Base-by-base conservation (phyloP, 2,797 vertebrate genomes). In the Micrastur ruficollis region DNA sequence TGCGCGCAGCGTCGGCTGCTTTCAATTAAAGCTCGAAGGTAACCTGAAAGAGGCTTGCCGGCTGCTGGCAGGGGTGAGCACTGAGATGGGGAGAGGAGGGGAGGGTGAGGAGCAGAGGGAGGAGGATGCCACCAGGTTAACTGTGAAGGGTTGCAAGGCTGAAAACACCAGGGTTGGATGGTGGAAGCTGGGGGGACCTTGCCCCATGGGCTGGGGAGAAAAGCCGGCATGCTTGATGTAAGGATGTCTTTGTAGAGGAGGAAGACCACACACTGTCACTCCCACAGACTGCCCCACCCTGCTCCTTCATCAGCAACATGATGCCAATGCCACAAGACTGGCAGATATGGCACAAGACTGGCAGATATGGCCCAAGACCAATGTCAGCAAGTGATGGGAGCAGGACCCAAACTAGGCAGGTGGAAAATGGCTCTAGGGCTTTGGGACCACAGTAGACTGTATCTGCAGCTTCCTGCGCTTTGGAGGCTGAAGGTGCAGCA, bases 21-120 rank as follows among this genome's bases (percentile, higher is more conserved):
- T 97, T 97, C 97, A 97, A 97, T 98, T 97, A 97, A 96, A 96
- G 93, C 93, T 87, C 6, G 5, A 67, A 93, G 89, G 67, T 23
- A 83, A 82, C 74, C 91, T 96, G 93, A 92, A 96, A 93, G 78
- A 79, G 56, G 50, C 59, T 83, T 11, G 0, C 1, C 0, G 52
- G 87, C 86, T 95, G 89, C 79, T 20, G 14, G 55, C 7, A 11
- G 86, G 50, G 42, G 71, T 2, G 47, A 89, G 75, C 12, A 63
- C 32, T 0, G 5, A 76, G 68, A n/a, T 1, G 2, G 36, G 68
- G 44, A 96, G 23, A 42, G 46, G 34, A 50, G 3, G 19, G 62
- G 42, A 67, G 11, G 20, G 22, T 2, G 9, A 73, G 22, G 42
- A 44, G 32, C 1, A 0, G 5, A 23, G 11, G 6, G 40, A 61